A percentile compares a stretch with the other conserved stretches of the same genome.
Conservation (phyloP, 1,140 invertebrate genomes). For the Lucilia cuprina region DNA sequence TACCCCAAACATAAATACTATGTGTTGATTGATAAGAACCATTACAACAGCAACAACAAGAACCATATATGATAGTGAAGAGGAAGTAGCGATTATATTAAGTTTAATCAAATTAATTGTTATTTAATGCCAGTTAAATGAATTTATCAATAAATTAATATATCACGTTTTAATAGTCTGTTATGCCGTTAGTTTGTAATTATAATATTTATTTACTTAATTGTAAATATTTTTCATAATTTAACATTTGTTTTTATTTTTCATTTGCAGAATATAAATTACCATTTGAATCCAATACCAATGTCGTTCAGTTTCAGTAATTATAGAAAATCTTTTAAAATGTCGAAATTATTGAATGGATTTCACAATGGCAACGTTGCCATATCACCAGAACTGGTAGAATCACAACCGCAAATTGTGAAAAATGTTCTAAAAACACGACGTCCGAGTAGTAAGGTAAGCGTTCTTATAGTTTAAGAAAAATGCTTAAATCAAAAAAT, state of each 20-base stretch:
- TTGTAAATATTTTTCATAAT: not conserved
- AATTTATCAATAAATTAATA: not conserved
- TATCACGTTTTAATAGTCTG: not conserved
- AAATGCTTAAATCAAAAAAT: no score
- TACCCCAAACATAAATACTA: no score
- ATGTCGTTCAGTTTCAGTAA: constrained; percentile 19
- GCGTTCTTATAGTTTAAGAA: not conserved
- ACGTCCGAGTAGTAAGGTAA: constrained; percentile 50
- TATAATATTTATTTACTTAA: not conserved
- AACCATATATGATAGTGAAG: no score
- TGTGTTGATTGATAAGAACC: no score
- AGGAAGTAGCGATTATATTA: no score
- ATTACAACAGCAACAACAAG: no score
- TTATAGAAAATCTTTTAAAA: constrained; percentile 32
- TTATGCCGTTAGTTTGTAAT: not conserved
- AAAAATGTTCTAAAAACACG: constrained; percentile 42
- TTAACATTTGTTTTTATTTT: not conserved
- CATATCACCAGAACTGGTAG: constrained; percentile 50
- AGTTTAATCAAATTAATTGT: not conserved
- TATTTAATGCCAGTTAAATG: not conserved
- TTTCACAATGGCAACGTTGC: constrained; percentile 45
- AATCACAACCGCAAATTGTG: constrained; percentile 51
- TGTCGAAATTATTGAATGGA: constrained; percentile 56
- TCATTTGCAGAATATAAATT: constrained; percentile 16
- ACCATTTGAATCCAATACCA: constrained; percentile 40